Evolutionary conservation across 2,797 vertebrate species (phyloP).

Genomic region (Tolypeutes matacus): DNA sequence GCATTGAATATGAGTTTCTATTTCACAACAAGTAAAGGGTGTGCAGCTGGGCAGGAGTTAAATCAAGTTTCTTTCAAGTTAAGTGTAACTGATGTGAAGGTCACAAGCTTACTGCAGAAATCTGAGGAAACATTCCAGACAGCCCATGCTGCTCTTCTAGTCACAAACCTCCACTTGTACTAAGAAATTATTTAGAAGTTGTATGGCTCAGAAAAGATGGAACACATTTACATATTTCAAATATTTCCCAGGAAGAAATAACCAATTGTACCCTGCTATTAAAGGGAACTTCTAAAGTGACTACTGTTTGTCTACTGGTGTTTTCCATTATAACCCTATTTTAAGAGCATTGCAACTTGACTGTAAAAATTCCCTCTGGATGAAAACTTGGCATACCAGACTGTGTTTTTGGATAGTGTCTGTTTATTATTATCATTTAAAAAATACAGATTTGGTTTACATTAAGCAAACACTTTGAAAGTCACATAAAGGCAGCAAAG

Average conservation of each 20-base stretch:
- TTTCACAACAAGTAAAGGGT: conserved; percentile 69
- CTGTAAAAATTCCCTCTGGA: conserved; percentile 51
- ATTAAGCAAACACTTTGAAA: conserved; percentile 63
- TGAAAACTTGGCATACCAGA: conserved; percentile 36
- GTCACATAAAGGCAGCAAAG: conserved; percentile 32
- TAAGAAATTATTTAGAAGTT: conserved; percentile 71
- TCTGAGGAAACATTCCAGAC: conserved; percentile 74
- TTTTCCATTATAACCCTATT: conserved; percentile 60
- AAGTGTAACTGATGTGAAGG: conserved; percentile 74
- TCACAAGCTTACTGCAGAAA: conserved; percentile 70
- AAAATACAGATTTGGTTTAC: conserved; percentile 32
- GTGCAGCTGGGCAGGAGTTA: conserved; percentile 71
- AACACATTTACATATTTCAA: conserved; percentile 41
- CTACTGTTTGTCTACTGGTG: neutral
- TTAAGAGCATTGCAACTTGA: conserved; percentile 50
- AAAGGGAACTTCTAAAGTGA: conserved; percentile 45
- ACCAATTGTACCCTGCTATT: neutral
- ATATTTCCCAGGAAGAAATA: conserved; percentile 49
- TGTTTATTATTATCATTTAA: neutral
- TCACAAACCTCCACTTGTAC: conserved; percentile 62
- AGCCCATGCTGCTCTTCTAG: conserved; percentile 47
- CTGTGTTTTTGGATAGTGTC: conserved; percentile 16
- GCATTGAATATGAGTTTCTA: conserved; percentile 74
- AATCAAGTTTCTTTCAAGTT: conserved; percentile 81
- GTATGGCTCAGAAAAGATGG: conserved; percentile 48